Percentiles rank a stretch among this genome's conserved stretches.
phyloP scores from a whole-genome alignment of 2,113 vertebrate species.

The Ceuthmochares aereus region DNA sequence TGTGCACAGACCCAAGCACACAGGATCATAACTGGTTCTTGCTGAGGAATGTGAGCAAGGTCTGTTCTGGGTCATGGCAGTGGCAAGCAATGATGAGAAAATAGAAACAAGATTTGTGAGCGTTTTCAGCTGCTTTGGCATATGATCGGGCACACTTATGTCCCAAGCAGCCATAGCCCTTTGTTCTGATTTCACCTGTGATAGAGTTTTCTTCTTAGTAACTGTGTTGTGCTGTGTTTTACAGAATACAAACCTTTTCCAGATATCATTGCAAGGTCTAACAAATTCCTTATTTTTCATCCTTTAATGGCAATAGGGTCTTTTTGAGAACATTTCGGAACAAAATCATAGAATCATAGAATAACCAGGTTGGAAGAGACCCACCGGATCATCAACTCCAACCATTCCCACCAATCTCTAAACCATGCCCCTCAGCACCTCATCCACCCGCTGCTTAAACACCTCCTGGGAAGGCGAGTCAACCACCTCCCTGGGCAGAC shows the following conservation, averaged over 20 bases:
- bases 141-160: rapidly evolving
- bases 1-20: not conserved
- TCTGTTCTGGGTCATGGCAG: not conserved
- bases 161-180: not conserved
- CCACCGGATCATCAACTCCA: too few relatives aligned
- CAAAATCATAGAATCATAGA: rapidly evolving
- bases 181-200: too few relatives aligned
- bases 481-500: too few relatives aligned
- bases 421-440: too few relatives aligned
- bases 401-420: too few relatives aligned
- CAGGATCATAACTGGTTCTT: not conserved
- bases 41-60: not conserved
- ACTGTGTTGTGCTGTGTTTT: too few relatives aligned
- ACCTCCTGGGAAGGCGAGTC: too few relatives aligned
- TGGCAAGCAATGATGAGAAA: not conserved
- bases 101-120: rapidly evolving
- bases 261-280: not conserved
- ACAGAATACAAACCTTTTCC: too few relatives aligned
- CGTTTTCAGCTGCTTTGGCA: not conserved
- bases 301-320: not conserved
- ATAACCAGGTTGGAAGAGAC: too few relatives aligned
- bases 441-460: too few relatives aligned
- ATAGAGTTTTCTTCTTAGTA: too few relatives aligned
- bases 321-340: not conserved
- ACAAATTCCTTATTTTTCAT: not conserved